Percentiles rank a stretch among this genome's conserved stretches.
Conservation (phyloP, 1,140 invertebrate genomes). For the Archivesica marissinica region DNA sequence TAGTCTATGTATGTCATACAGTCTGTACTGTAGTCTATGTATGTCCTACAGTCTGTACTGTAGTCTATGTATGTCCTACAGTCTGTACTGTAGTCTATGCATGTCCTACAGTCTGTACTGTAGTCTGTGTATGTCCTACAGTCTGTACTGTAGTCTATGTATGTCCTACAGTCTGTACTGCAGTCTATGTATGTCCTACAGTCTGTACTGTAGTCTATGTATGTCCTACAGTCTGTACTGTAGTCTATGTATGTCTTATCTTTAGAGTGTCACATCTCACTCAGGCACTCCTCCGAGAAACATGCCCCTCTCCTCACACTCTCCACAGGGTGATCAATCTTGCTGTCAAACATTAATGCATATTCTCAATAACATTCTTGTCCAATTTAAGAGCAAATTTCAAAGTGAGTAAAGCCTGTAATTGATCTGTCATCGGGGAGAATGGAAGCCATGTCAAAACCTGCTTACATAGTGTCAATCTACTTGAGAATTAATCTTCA, state of each 20-base stretch:
- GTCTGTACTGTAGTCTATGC: too few species aligned
- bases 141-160: too few species aligned
- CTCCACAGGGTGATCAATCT: not conserved
- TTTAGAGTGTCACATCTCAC: not conserved
- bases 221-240: not conserved
- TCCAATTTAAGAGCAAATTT: slow-evolving; percentile 21
- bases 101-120: too few species aligned
- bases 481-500: slow-evolving; percentile 23
- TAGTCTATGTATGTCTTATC: not conserved
- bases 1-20: too few species aligned
- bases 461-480: not conserved
- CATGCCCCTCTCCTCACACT: not conserved
- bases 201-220: not conserved
- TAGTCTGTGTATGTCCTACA: too few species aligned
- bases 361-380: not conserved
- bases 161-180: too few species aligned
- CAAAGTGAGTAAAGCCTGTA: not conserved
- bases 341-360: not conserved
- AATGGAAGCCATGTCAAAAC: slow-evolving; percentile 3
- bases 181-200: not conserved
- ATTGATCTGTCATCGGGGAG: not conserved
- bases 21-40: too few species aligned
- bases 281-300: not conserved
- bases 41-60: too few species aligned
- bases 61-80: too few species aligned